Conservation (phyloP, 2,113 vertebrate species). For the Mormoops blainvillei region DNA sequence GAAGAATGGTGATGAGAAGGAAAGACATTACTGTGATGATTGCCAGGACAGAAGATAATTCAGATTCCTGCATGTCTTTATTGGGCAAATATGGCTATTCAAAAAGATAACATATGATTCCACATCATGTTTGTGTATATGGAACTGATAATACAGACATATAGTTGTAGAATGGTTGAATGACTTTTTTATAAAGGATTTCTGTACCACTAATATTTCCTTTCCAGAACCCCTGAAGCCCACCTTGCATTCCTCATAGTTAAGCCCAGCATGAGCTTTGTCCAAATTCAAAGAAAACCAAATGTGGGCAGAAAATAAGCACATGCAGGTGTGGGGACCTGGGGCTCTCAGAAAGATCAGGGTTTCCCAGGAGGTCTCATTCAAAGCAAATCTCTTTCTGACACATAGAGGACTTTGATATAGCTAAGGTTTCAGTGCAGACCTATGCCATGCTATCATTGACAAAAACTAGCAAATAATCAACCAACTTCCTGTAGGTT, state of each 20-base stretch:
- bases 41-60: background rate
- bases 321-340: too few species aligned
- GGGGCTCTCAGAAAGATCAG: too few species aligned
- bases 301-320: background rate
- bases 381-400: background rate
- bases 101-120: background rate
- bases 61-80: background rate
- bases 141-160: background rate
- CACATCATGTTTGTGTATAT: background rate
- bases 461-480: background rate
- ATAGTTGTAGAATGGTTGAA: background rate
- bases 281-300: background rate
- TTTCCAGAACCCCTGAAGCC: background rate
- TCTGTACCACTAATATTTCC: fast-evolving
- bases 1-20: background rate
- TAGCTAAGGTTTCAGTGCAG: background rate
- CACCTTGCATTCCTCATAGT: background rate
- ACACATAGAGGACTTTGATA: too few species aligned
- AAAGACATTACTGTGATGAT: background rate
- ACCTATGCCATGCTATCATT: too few species aligned
- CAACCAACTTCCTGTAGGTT: background rate
- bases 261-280: background rate
- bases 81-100: background rate
- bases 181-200: background rate
- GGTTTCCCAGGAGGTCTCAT: background rate